Conservation (phyloP, 2,888 invertebrate species). For the Acleris laterana region DNA sequence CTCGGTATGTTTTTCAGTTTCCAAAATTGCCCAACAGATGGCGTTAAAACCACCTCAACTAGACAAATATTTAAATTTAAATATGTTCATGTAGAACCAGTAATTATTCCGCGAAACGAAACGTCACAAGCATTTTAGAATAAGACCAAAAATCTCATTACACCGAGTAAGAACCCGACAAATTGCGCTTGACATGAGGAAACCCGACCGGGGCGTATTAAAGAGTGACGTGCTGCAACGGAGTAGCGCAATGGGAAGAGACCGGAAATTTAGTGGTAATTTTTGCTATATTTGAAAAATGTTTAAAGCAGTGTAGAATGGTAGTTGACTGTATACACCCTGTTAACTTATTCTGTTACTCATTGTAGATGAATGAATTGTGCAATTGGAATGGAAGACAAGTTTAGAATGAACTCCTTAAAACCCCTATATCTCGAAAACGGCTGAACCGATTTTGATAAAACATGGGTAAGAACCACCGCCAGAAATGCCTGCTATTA, state of each 20-base stretch:
- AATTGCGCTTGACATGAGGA: constrained; percentile 33
- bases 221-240: constrained; percentile 20
- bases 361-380: too few species aligned
- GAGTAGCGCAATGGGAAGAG: background rate
- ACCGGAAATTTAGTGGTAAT: background rate
- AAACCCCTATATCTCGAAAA: too few species aligned
- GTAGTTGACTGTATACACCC: too few species aligned
- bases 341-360: too few species aligned
- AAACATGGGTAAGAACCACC: too few species aligned
- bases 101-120: constrained; percentile 27
- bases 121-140: constrained; percentile 31
- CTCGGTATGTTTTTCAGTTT: too few species aligned
- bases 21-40: constrained; percentile 7
- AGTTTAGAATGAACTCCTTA: too few species aligned
- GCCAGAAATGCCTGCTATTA: too few species aligned
- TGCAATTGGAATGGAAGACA: too few species aligned
- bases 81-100: constrained; percentile 5
- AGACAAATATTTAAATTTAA: constrained; percentile 5
- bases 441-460: too few species aligned
- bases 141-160: constrained; percentile 35
- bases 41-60: constrained; percentile 15
- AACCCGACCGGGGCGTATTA: constrained; percentile 13
- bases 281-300: background rate
- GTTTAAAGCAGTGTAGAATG: too few species aligned
- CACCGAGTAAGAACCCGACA: constrained; percentile 31